These are phyloP conservation scores for Lagocephalus sceleratus DNA, from an alignment of 2,797 vertebrate species.

Conservation along the genomic window DNA sequence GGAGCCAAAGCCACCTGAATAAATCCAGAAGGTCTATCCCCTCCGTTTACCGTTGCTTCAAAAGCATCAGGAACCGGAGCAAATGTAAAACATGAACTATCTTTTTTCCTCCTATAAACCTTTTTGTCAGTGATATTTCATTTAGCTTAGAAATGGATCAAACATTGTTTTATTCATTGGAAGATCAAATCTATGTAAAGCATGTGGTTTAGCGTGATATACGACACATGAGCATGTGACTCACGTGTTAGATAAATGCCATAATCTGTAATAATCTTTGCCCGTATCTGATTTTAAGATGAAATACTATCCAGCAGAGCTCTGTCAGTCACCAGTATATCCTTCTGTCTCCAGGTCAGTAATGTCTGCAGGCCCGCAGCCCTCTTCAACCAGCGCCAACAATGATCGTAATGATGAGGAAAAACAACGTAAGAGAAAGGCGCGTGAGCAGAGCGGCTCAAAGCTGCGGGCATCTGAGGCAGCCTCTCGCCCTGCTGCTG, in stretches of 20 bases:
- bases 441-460: constrained; percentile 6
- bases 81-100: background rate
- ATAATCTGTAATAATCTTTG: constrained; percentile 48
- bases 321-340: constrained; percentile 6
- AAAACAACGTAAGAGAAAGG: constrained; percentile 6
- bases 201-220: background rate
- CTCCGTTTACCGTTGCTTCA: constrained; percentile 10
- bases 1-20: constrained; percentile 34
- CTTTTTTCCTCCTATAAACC: background rate
- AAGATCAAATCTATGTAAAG: constrained; percentile 5
- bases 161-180: background rate
- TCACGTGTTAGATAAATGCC: constrained; percentile 31
- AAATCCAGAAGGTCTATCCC: constrained; percentile 29
- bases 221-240: constrained; percentile 8
- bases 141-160: constrained; percentile 8
- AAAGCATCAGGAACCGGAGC: constrained; percentile 19
- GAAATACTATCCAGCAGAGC: constrained; percentile 13
- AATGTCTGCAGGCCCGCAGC: constrained; percentile 22
- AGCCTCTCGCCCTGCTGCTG: constrained; percentile 28
- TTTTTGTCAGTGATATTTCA: background rate
- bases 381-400: too few species aligned
- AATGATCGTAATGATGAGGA: background rate
- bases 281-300: constrained; percentile 25
- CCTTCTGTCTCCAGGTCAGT: constrained; percentile 6
- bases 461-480: constrained; percentile 39